Evolutionary conservation across 2,113 vertebrate species (phyloP).

Genomic region (Coptodon bakossiorum): DNA sequence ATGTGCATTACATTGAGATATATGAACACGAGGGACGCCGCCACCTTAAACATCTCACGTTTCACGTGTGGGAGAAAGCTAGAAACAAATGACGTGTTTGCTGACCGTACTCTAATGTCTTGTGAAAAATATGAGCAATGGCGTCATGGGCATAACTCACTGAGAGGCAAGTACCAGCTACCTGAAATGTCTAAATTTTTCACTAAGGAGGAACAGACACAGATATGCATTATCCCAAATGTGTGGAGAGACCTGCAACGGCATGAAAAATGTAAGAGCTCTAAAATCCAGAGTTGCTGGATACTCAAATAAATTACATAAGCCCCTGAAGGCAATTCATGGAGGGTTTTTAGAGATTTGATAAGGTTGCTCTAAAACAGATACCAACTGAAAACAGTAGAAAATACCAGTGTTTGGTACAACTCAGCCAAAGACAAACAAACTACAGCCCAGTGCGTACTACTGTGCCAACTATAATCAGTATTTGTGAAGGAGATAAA

Average conservation of each 20-base stretch:
- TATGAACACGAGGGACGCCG: constrained; percentile 14
- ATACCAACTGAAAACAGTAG: not conserved
- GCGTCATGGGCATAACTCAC: constrained; percentile 10
- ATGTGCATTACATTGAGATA: constrained; percentile 45
- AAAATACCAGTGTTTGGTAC: not conserved
- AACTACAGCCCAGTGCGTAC: not conserved
- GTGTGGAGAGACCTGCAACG: not conserved
- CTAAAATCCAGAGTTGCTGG: not conserved
- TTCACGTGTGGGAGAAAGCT: constrained; percentile 35
- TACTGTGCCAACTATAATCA: not conserved
- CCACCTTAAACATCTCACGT: constrained; percentile 32
- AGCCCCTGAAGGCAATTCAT: not conserved
- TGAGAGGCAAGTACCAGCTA: constrained; percentile 11
- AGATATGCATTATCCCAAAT: not conserved
- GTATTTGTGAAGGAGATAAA: not conserved
- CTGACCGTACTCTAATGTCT: constrained; percentile 34
- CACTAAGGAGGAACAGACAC: not conserved
- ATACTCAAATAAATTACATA: not conserved
- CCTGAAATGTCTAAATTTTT: constrained; percentile 27
- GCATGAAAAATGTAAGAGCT: not conserved
- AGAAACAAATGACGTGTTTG: constrained; percentile 33
- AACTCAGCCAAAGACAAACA: not conserved
- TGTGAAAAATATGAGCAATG: constrained; percentile 31
- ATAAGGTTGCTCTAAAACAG: not conserved
- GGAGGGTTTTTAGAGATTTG: not conserved